These are phyloP conservation scores for Dendrolimus kikuchii DNA, from an alignment of 1,140 invertebrate genomes.

Conservation along the genomic window DNA sequence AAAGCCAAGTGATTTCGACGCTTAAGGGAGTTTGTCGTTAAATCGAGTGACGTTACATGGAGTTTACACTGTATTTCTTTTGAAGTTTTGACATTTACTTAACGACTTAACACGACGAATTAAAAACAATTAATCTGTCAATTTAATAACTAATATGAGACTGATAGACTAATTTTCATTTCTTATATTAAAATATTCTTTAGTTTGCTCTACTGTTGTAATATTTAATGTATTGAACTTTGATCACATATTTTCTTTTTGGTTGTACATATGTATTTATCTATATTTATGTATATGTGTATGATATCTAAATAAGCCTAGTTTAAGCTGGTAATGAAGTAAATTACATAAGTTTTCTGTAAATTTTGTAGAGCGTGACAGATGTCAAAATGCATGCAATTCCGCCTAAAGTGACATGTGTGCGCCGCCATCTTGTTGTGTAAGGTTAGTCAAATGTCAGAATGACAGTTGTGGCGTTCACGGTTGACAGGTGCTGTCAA, in stretches of 20 bases:
- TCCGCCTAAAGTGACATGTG: conserved; percentile 47
- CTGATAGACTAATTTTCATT: too few species aligned
- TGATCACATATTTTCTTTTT: conserved; percentile 6
- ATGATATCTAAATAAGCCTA: conserved; percentile 9
- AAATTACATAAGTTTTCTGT: conserved; percentile 26
- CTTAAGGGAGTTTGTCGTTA: too few species aligned
- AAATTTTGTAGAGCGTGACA: conserved; percentile 64
- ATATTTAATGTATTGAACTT: too few species aligned
- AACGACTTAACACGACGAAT: too few species aligned
- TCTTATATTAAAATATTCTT: too few species aligned
- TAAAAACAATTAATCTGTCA: too few species aligned
- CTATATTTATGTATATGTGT: conserved; percentile 6
- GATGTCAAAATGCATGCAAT: conserved; percentile 61
- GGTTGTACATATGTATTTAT: conserved; percentile 17
- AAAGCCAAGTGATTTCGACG: too few species aligned
- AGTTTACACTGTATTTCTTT: too few species aligned
- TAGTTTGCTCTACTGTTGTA: too few species aligned
- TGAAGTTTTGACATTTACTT: too few species aligned
- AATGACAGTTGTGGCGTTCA: conserved; percentile 31
- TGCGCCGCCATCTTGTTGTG: conserved; percentile 50
- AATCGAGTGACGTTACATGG: too few species aligned
- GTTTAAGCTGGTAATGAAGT: conserved; percentile 4
- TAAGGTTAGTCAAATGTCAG: conserved; percentile 52
- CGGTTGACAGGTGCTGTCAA: conserved; percentile 3
- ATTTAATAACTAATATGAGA: too few species aligned